phyloP scores from a whole-genome alignment of 2,888 invertebrate species.

The Eilema griseolum region DNA sequence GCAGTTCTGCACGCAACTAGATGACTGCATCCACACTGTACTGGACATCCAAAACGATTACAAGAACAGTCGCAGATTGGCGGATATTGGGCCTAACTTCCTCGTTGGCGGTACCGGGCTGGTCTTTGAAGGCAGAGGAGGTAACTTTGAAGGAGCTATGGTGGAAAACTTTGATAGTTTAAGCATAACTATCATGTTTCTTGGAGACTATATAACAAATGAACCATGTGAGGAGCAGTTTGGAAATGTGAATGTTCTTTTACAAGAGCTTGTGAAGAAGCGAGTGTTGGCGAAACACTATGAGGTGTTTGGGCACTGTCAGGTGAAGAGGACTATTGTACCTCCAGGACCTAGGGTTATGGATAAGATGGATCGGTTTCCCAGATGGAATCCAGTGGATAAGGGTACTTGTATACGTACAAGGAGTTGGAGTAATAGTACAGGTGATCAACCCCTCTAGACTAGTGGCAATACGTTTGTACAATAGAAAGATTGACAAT shows the following conservation, averaged over 20 bases:
- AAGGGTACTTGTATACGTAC: background rate
- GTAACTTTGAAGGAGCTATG: background rate
- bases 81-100: background rate
- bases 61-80: background rate
- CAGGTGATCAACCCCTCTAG: no score
- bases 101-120: background rate
- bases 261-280: background rate
- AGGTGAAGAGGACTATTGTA: background rate
- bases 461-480: no score
- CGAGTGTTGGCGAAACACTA: background rate
- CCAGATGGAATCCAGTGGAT: background rate
- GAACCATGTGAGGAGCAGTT: background rate
- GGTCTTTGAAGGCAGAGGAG: constrained; percentile 2
- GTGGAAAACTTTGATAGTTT: background rate
- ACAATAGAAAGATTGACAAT: no score
- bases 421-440: background rate
- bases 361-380: background rate
- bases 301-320: constrained; percentile 4
- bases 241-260: background rate
- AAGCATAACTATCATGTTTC: background rate
- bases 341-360: background rate
- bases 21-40: background rate
- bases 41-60: background rate
- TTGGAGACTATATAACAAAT: background rate
- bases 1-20: background rate